Base-by-base conservation (phyloP, 2,888 invertebrate genomes). In the Physocephala rufipes region DNA sequence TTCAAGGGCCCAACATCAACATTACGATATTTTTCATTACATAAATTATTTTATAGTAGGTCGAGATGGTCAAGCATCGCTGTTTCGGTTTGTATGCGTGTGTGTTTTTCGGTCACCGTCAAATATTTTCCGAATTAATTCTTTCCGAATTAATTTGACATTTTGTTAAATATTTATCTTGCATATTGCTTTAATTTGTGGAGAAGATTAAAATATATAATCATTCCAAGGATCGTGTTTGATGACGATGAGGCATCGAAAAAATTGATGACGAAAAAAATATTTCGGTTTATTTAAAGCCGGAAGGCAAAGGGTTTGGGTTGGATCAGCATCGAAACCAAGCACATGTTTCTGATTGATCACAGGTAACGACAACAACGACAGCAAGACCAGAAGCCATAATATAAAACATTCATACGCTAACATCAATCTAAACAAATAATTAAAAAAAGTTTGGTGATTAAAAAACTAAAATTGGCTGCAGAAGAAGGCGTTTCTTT, bases 21-120 rank as follows among this genome's bases (percentile, higher is more conserved):
- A 83, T 83, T 83, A 83, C 82, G 83, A 83, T 83, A 83, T 83
- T 83, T 83, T 83, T 83, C 82, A 83, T 83, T 83, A 83, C 82
- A 83, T 83, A 83, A 84, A 83, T 82, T 82, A 81, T 80, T 81
- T 81, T 81, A 83, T 84, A 83, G 82, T 84, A 83, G 84, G 36
- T 72, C 73, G 76, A 21, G 19, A 53, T 16, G 28, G 70, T 75
- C 69, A 75, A 70, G 71, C 73, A 72, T 67, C 59, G 68, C 47
- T 68, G 12, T 51, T 59, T n/a, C n/a, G n/a, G n/a, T n/a, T n/a
- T n/a, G n/a, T n/a, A n/a, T n/a, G n/a, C n/a, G n/a, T 36, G 26
- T 55, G 47, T 53, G 71, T 61, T 26, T 65, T 36, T 61, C 30
- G 51, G 43, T 61, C n/a, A 9, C n/a, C 21, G 30, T 62, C 16